Evolutionary conservation across 2,113 vertebrate species (phyloP).

Genomic region (Girardinichthys multiradiatus): DNA sequence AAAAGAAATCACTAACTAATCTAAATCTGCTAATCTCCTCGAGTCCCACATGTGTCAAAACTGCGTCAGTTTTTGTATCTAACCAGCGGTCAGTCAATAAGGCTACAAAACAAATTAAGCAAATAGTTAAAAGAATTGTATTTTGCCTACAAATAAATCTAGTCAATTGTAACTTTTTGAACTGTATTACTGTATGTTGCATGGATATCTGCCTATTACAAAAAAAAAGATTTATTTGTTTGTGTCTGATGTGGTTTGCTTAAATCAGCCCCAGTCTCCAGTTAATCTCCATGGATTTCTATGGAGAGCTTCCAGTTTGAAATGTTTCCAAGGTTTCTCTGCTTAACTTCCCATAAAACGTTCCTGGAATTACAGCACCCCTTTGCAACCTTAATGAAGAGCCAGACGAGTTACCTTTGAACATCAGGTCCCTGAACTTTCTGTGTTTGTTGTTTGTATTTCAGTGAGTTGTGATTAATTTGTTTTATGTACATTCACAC

Average conservation of each 20-base stretch:
- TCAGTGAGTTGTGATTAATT: constrained; percentile 7
- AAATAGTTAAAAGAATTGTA: background rate
- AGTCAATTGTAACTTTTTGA: too few relatives aligned
- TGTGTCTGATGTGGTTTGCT: background rate
- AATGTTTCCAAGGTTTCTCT: too few relatives aligned
- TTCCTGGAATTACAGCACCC: too few relatives aligned
- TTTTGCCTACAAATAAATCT: too few relatives aligned
- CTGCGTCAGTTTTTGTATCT: background rate
- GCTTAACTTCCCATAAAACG: too few relatives aligned
- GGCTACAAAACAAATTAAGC: background rate
- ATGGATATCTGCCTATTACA: background rate
- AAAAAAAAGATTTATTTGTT: too few relatives aligned
- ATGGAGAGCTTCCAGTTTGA: too few relatives aligned
- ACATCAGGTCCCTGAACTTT: constrained; percentile 1
- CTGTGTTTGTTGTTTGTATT: background rate
- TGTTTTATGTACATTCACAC: constrained; percentile 54
- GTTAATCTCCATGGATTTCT: too few relatives aligned
- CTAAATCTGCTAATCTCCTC: constrained; percentile 1
- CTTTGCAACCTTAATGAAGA: background rate
- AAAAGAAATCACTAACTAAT: constrained; percentile 4
- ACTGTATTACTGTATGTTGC: too few relatives aligned
- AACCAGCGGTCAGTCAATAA: background rate
- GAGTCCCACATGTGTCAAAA: background rate
- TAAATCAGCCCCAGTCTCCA: background rate
- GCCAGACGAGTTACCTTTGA: background rate